Evolutionary conservation across 2,888 invertebrate genomes (phyloP).

Genomic region (Hetaerina titia): DNA sequence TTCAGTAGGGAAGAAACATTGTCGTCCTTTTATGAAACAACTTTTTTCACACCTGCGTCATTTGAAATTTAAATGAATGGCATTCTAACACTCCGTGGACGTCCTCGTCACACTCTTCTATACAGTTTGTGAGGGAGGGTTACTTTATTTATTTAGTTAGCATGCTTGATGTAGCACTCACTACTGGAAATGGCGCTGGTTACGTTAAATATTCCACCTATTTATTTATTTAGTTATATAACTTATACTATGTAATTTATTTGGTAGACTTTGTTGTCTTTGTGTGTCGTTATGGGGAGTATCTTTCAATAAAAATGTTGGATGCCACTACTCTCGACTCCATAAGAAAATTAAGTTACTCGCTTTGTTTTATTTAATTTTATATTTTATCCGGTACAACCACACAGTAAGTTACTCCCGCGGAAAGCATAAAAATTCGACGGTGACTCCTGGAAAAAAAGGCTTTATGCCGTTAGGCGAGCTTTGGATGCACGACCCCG

Average conservation of each 20-base stretch:
- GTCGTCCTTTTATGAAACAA: no score
- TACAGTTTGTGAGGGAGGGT: no score
- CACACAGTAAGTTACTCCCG: not conserved
- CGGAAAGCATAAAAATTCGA: not conserved
- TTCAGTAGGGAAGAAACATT: no score
- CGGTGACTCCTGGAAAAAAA: not conserved
- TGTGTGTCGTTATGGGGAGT: not conserved
- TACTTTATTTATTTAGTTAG: not conserved
- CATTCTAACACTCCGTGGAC: no score
- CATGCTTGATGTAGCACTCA: not conserved
- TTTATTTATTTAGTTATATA: not conserved
- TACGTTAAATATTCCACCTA: not conserved
- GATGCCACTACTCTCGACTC: no score
- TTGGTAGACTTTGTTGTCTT: not conserved
- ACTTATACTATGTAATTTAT: not conserved
- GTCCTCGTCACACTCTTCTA: no score
- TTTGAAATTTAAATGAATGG: no score
- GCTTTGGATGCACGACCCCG: slow-evolving; percentile 16
- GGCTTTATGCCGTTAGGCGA: not conserved
- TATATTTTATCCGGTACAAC: not conserved
- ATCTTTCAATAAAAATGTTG: not conserved
- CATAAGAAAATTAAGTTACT: not conserved
- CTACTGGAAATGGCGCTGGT: not conserved
- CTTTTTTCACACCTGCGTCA: no score
- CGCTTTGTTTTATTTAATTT: not conserved